Evolutionary conservation across 2,113 vertebrate genomes (phyloP).

Genomic region (Lophura nycthemera): DNA sequence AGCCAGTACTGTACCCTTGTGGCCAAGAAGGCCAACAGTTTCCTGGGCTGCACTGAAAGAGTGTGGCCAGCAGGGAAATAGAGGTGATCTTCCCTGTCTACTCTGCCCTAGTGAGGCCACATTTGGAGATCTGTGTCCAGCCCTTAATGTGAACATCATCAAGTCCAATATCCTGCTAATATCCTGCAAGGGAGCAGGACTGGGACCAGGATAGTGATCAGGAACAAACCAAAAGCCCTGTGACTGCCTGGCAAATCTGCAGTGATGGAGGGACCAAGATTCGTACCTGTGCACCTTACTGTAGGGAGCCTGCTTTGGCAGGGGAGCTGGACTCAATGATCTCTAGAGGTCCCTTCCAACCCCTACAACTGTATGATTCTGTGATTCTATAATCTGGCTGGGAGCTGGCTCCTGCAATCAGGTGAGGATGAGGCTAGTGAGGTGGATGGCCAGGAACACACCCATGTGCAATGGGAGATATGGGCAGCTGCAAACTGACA

Average conservation of each 20-base stretch:
- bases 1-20: no score
- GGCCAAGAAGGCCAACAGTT: no score
- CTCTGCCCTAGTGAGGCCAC: no score
- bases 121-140: no score
- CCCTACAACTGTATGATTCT: no score
- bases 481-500: neutral
- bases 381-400: neutral
- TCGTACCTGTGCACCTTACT: no score
- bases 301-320: no score
- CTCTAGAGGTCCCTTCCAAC: no score
- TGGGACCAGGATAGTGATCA: neutral
- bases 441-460: neutral
- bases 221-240: neutral
- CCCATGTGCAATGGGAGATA: neutral
- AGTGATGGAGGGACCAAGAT: neutral
- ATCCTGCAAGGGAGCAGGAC: neutral
- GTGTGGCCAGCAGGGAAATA: no score
- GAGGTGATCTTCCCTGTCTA: no score
- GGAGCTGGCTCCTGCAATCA: neutral
- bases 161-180: neutral
- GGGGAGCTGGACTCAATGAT: no score
- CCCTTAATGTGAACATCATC: neutral
- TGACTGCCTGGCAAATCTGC: neutral
- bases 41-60: no score
- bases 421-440: neutral